Percentiles rank a stretch among this genome's conserved stretches.
These are phyloP conservation scores for Thereva unica DNA, from an alignment of 2,888 invertebrate genomes.

Conservation along the genomic window DNA sequence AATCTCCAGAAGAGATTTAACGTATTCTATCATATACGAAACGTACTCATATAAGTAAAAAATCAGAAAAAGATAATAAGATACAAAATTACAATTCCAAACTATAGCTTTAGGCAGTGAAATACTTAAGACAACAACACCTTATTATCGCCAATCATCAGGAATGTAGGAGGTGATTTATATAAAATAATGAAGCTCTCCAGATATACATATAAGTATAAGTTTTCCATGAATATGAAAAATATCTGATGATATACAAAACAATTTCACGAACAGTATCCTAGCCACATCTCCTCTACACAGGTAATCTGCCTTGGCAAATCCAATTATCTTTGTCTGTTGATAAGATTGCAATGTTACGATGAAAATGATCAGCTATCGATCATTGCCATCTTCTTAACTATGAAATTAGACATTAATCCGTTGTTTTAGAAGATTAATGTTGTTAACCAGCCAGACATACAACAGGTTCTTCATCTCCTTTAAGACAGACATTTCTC, in stretches of 20 bases:
- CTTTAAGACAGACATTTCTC: not conserved
- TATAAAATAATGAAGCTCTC: slow-evolving; percentile 12
- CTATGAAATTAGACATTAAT: slow-evolving; percentile 41
- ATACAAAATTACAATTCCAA: no score
- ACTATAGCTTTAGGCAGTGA: no score
- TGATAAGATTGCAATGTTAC: slow-evolving; percentile 27
- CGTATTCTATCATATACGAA: no score
- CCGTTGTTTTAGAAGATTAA: slow-evolving; percentile 40
- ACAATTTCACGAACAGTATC: no score
- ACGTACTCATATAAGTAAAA: no score
- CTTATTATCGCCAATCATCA: slow-evolving; percentile 21
- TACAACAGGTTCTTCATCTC: slow-evolving; percentile 38
- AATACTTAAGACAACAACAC: not conserved
- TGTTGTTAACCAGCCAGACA: slow-evolving; percentile 32
- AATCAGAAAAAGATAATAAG: no score
- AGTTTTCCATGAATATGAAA: not conserved
- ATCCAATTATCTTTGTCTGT: slow-evolving; percentile 26
- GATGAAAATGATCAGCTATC: slow-evolving; percentile 33
- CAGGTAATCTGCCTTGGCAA: not conserved
- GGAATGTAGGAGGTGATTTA: slow-evolving; percentile 29
- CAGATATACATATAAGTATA: not conserved
- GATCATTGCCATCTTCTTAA: slow-evolving; percentile 38
- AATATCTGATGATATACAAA: slow-evolving; percentile 12
- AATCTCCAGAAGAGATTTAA: no score
- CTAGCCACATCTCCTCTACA: no score